Base-by-base conservation (phyloP, 1,140 invertebrate genomes). In the Formica exsecta region DNA sequence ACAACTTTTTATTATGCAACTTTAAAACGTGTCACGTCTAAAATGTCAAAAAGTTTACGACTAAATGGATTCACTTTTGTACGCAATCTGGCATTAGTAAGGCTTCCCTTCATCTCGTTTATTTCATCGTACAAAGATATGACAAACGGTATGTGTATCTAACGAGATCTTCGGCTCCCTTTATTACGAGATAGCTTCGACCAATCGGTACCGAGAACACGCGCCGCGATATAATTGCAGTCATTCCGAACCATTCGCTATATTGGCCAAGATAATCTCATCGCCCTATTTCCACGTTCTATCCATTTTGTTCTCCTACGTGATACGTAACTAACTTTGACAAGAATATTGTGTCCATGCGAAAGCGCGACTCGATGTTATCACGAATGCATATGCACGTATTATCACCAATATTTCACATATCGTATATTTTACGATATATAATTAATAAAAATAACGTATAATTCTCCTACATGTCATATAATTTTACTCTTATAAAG, bases 201-300 rank as follows among this genome's bases (percentile, higher is more conserved):
- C 86, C 86, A 80, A 88, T 86, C 87, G 86, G 71, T 68, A 88
- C 86, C 54, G 86, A 38, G 73, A 89, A 92, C 93, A 93, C 92
- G 93, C 92, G 90, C 92, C 86, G 91, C 89, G 90, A 90, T 89
- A 94, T 94, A 94, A 94, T 94, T 94, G 92, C 93, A 93, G 92
- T 94, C 90, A 93, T 94, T 94, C 90, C 91, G 87, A 92, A 91
- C 92, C 86, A 94, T 92, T 93, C 93, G 83, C 86, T 93, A 93
- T 94, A 93, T 93, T 94, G 91, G 91, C 85, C 86, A 81, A 93
- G 91, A 94, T 94, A 93, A 94, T 94, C 93, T 93, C 91, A 92
- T 94, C 93, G 90, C 91, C 90, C 91, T 88, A 91, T 70, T 93
- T 93, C 68, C 91, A 93, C 92, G 92, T 93, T 87, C 92, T 87